Base-by-base conservation (phyloP, 1,140 invertebrate species). In the Harpegnathos saltator region DNA sequence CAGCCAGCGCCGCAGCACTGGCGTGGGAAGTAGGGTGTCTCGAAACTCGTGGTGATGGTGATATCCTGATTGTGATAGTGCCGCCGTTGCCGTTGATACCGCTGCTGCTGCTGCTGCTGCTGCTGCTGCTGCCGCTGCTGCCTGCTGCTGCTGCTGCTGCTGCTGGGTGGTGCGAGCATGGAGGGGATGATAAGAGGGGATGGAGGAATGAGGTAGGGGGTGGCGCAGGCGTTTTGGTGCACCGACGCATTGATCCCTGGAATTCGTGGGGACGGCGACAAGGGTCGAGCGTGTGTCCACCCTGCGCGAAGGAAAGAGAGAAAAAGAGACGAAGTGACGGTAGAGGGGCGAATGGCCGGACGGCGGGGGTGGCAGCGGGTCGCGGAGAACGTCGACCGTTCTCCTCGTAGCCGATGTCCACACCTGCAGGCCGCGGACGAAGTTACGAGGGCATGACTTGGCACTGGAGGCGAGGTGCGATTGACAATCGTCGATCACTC, bases 221-320 rank as follows among this genome's bases (percentile, higher is more conserved):
- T 87, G 83, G 92, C 92, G 92, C 92, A 93, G 91, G 92, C 92
- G 92, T 93, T 93, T 93, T 92, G 91, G 88, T 89, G 92, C 92
- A 93, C 89, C 92, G 84, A 93, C 92, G 92, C 92, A 93, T 93
- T 93, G 92, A 93, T 93, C 92, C 91, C 91, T 89, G 91, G 92
- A 93, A 93, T 92, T 93, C 91, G 88, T 90, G 74, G 85, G 87
- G 87, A 89, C 84, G 85, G 65, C 74, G 89, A 84, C 88, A 75
- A 74, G 83, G 58, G 78, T 63, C 87, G 82, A 91, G 85, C 89
- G 84, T 89, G 88, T 89, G 89, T 90, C 87, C 88, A 89, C 84
- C 86, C 77, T 88, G 69, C 58, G 83, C 77, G 83, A 26, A 63
- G 56, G 71, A 90, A 84, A 78, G 84, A 80, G 85, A 84, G 68